Evolutionary conservation across 30 jellyfish, hydroid and myxozoan genomes (phyloP).

Genomic region (Hydractinia echinata): DNA sequence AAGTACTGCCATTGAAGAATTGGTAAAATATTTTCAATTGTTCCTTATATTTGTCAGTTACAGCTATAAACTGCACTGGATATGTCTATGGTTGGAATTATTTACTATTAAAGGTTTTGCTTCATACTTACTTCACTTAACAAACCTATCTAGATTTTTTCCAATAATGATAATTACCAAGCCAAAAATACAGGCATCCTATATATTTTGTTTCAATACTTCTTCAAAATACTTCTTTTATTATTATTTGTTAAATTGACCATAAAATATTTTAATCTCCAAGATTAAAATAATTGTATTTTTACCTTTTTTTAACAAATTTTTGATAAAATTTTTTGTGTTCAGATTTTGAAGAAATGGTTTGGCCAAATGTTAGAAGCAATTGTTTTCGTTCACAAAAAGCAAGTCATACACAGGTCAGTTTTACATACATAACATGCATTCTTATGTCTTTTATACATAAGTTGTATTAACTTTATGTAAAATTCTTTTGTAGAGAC

Average conservation of each 20-base stretch:
- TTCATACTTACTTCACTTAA: no score
- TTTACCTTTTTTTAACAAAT: neutral
- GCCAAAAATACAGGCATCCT: no score
- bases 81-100: no score
- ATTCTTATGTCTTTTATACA: neutral
- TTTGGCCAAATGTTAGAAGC: slow-evolving; percentile 89
- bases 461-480: neutral
- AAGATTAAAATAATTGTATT: no score
- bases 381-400: slow-evolving; percentile 72
- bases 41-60: no score
- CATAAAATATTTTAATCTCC: neutral
- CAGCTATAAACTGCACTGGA: no score
- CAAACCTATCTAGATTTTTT: no score
- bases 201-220: no score
- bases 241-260: neutral
- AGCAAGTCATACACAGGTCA: slow-evolving; percentile 77
- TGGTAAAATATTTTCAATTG: slow-evolving; percentile 23
- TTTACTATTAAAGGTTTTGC: no score
- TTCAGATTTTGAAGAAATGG: slow-evolving; percentile 75
- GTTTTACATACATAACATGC: neutral
- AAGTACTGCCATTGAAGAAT: slow-evolving; percentile 58
- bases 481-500: slow-evolving; percentile 47
- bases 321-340: neutral
- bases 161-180: no score
- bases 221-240: no score